A percentile compares a stretch with the other conserved stretches of the same genome.
These are phyloP conservation scores for Brenthis daphne DNA, from an alignment of 2,888 invertebrate genomes.

Conservation along the genomic window DNA sequence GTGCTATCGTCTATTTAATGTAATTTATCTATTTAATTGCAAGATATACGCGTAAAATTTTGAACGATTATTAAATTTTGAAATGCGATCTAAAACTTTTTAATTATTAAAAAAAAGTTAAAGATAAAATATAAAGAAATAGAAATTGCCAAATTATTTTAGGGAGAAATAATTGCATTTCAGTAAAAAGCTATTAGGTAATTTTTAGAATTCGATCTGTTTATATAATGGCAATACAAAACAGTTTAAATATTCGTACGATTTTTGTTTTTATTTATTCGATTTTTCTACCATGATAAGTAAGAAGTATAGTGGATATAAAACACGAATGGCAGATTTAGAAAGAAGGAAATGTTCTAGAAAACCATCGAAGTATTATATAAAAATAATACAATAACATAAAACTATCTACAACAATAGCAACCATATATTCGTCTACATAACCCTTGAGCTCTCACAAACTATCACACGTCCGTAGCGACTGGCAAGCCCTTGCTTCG, in stretches of 20 bases:
- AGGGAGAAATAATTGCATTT: slow-evolving; percentile 34
- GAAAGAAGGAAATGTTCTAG: slow-evolving; percentile 6
- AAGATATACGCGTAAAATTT: no score
- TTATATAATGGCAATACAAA: slow-evolving; percentile 2
- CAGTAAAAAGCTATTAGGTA: slow-evolving; percentile 3
- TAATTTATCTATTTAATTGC: no score
- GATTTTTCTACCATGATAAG: no score
- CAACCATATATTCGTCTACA: slow-evolving; percentile 59
- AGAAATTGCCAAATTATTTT: slow-evolving; percentile 35
- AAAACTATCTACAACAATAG: slow-evolving; percentile 54
- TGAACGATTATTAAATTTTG: no score
- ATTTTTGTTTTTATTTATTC: neutral
- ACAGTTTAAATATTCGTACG: neutral
- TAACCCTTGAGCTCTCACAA: slow-evolving; percentile 68
- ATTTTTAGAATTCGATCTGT: neutral
- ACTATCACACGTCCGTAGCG: slow-evolving; percentile 68
- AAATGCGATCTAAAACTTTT: slow-evolving; percentile 19
- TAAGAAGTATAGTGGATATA: no score
- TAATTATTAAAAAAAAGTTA: slow-evolving; percentile 29
- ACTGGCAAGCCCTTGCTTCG: slow-evolving; percentile 66
- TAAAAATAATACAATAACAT: slow-evolving; percentile 4
- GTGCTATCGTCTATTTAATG: no score
- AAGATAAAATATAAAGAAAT: slow-evolving; percentile 19
- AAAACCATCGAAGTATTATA: neutral
- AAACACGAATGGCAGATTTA: neutral